Evolutionary conservation across 2,888 invertebrate genomes (phyloP).

Genomic region (Apamea anceps): DNA sequence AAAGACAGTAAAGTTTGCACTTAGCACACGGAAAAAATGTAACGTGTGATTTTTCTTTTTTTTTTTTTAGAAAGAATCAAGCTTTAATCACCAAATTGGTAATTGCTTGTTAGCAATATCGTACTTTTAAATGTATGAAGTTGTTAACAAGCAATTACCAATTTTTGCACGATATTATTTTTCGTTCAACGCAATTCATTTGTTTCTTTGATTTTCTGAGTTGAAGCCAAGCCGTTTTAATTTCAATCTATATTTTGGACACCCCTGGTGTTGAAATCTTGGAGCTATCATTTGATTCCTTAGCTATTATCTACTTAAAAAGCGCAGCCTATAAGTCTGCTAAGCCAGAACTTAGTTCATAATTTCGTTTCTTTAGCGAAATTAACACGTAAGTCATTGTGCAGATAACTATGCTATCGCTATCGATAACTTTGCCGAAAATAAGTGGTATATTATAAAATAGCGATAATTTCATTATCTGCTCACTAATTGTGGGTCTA

Average conservation of each 20-base stretch:
- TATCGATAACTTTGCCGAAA: conserved; percentile 55
- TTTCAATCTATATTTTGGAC: neutral
- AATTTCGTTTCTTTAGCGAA: conserved; percentile 11
- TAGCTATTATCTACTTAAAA: neutral
- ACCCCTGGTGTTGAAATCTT: neutral
- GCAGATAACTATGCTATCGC: conserved; percentile 9
- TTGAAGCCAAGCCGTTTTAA: too few species aligned
- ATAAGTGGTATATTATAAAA: conserved; percentile 57
- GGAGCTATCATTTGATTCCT: neutral
- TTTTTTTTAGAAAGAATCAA: neutral
- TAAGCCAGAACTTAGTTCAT: conserved; percentile 4
- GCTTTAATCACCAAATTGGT: neutral
- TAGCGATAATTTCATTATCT: conserved; percentile 57
- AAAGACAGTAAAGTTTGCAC: neutral
- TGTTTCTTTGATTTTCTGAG: neutral
- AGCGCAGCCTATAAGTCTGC: conserved; percentile 16
- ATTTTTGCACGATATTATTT: neutral
- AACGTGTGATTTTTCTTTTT: neutral
- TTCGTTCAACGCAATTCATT: neutral
- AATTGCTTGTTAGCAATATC: neutral
- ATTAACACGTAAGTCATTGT: conserved; percentile 35
- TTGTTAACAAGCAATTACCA: too few species aligned
- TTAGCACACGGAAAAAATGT: neutral
- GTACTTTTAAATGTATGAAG: too few species aligned
- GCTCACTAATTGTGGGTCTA: conserved; percentile 52